Conservation (phyloP, 23 tunicate species). For the Ciona savignyi region DNA sequence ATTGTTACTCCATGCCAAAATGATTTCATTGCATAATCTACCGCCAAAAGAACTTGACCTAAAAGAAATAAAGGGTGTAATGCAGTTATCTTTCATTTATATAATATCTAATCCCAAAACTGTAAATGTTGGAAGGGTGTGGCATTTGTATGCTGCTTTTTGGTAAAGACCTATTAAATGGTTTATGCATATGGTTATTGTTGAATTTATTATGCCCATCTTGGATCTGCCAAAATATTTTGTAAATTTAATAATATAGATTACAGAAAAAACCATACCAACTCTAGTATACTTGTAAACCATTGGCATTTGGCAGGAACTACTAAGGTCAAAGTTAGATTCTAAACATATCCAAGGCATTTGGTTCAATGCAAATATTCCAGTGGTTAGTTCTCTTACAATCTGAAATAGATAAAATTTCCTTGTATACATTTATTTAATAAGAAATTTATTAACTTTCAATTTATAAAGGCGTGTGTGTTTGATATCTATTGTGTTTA, state of each 20-base stretch:
- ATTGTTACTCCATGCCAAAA: constrained; percentile 82
- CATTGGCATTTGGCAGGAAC: constrained; percentile 65
- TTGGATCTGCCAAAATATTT: neutral
- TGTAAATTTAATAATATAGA: no score
- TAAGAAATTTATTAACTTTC: no score
- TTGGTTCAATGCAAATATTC: constrained; percentile 77
- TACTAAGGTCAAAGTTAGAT: constrained; percentile 61
- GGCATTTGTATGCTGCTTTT: no score
- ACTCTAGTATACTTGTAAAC: constrained; percentile 81
- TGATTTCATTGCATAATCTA: constrained; percentile 78
- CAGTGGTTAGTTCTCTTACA: constrained; percentile 66
- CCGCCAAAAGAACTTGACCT: constrained; percentile 62
- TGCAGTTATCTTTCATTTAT: neutral
- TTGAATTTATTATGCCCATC: no score
- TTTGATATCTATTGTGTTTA: neutral
- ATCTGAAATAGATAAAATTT: constrained; percentile 43
- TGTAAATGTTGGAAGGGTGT: no score
- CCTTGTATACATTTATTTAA: no score
- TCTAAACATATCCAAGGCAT: constrained; percentile 57
- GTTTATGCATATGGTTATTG: no score
- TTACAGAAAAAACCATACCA: constrained; percentile 56
- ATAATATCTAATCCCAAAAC: no score
- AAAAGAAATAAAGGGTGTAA: neutral
- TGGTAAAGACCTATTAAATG: no score
- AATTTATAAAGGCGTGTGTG: no score